Base-by-base conservation (phyloP, 2,888 invertebrate species). In the Mystacides longicornis region DNA sequence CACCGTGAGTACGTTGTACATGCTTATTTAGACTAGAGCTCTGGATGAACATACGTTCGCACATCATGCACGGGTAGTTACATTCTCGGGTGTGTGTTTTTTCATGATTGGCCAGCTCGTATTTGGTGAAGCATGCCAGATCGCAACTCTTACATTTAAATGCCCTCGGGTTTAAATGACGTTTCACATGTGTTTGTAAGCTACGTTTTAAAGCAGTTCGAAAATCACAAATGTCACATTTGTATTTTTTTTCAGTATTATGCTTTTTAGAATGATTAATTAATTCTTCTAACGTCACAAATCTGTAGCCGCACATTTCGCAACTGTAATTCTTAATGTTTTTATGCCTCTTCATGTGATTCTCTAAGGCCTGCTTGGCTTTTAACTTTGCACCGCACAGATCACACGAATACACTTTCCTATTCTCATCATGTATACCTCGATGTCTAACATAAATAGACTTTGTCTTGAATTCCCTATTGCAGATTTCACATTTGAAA, bases 381-480 rank as follows among this genome's bases (percentile, higher is more conserved):
- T 77, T 77, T 18, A 77, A 65, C 31, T 62, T 62, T 63, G 75
- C 76, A n/a, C 67, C 67, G 60, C 77, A 77, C 55, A 77, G 66
- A 33, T 63, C 66, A 63, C 77, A 77, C 14, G 63, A 58, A 59
- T 68, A 74, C 37, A 66, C 65, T 3, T 70, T 72, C 14, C 37
- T 37, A 63, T 27, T 65, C 55, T 69, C 69, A 16, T 19, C 23
- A 66, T 77, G 77, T 1, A 77, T 76, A 55, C 64, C 64, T 49
- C 68, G 63, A 55, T 77, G 77, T 45, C 69, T 72, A 62, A 73
- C 75, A 48, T 76, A 64, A 51, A 74, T 66, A 61, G 70, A 74
- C 43, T 72, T 69, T 65, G 74, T 73, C 66, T 77, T 77, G 59
- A 77, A 77, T 64, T 77, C 76, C 63, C 73, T 77, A 0, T 77